phyloP scores from a whole-genome alignment of 1,140 invertebrate species.

The Scaptomyza graminum region DNA sequence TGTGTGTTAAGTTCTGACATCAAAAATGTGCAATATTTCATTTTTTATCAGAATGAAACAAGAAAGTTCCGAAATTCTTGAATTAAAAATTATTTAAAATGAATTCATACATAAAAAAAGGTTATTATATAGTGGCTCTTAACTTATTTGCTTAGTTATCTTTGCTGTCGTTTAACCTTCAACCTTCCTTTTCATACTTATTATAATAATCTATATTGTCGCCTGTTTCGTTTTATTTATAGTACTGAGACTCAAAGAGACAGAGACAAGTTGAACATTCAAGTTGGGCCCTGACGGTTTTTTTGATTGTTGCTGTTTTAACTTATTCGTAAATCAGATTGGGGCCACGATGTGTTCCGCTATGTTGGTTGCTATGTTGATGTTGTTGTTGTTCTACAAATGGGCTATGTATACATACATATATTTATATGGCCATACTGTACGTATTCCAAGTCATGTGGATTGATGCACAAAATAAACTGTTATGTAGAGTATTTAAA shows the following conservation, averaged over 20 bases:
- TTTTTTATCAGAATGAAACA: no score
- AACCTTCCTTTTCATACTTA: background rate
- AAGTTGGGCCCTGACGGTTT: constrained; percentile 58
- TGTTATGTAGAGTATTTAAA: constrained; percentile 8
- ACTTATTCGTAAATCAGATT: constrained; percentile 28
- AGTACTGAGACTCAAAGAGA: background rate
- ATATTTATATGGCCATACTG: background rate
- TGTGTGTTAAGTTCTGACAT: no score
- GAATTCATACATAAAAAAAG: no score
- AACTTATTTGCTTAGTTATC: no score
- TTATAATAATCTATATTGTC: constrained; percentile 7
- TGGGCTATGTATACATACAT: background rate
- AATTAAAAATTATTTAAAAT: no score
- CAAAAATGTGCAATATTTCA: no score
- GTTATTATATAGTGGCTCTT: no score
- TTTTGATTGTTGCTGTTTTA: constrained; percentile 51
- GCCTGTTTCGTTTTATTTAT: constrained; percentile 7
- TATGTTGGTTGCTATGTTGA: constrained; percentile 30
- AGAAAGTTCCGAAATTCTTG: no score
- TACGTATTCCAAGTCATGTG: background rate
- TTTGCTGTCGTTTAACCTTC: no score
- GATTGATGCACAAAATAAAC: background rate
- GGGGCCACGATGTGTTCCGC: constrained; percentile 24
- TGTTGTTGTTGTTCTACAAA: constrained; percentile 6
- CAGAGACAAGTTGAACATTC: constrained; percentile 18